These are phyloP conservation scores for Galago senegalensis DNA, from an alignment of 2,797 vertebrate species.

Conservation along the genomic window DNA sequence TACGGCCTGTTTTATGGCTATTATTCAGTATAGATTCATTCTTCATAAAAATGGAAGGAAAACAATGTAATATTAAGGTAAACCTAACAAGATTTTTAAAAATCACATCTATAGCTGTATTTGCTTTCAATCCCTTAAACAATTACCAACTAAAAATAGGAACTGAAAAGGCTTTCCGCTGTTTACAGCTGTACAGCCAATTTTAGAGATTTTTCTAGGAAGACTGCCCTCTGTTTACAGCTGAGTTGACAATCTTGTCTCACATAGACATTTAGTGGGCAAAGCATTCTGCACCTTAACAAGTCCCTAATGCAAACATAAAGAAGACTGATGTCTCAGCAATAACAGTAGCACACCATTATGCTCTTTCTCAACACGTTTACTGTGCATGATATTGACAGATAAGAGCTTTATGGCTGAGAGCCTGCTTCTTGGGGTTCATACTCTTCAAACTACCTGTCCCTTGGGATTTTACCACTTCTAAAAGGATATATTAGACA, in stretches of 20 bases:
- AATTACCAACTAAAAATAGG: constrained; percentile 36
- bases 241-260: constrained; percentile 80
- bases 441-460: constrained; percentile 68
- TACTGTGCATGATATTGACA: constrained; percentile 72
- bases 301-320: constrained; percentile 78
- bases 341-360: constrained; percentile 64
- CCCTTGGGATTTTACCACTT: constrained; percentile 52
- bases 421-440: constrained; percentile 67
- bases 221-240: constrained; percentile 72
- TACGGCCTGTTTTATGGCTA: background rate
- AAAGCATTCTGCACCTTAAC: constrained; percentile 73
- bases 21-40: background rate
- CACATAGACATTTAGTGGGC: constrained; percentile 68
- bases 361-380: constrained; percentile 71
- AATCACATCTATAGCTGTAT: background rate
- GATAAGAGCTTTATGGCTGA: constrained; percentile 76
- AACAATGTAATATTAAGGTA: background rate
- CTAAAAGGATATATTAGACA: constrained; percentile 55
- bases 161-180: background rate
- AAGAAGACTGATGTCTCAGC: constrained; percentile 78
- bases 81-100: constrained; percentile 27
- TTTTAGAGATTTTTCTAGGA: constrained; percentile 72
- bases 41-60: constrained; percentile 9
- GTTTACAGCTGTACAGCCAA: constrained; percentile 55
- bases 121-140: constrained; percentile 49